Percentiles rank a stretch among this genome's conserved stretches.
Conservation (phyloP, 2,888 invertebrate genomes). For the Busseola fusca region DNA sequence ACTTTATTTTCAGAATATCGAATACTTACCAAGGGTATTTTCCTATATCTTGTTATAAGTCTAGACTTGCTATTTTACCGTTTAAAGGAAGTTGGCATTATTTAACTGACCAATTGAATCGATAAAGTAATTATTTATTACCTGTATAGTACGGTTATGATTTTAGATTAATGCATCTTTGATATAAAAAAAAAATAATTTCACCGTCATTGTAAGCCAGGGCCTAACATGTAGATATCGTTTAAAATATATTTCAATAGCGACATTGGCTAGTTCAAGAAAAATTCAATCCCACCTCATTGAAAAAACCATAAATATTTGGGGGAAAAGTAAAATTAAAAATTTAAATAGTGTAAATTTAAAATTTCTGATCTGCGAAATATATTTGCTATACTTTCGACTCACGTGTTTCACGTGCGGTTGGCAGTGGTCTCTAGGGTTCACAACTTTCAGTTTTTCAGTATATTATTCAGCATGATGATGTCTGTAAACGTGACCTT, state of each 20-base stretch:
- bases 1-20: slow-evolving; percentile 40
- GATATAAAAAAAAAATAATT: background rate
- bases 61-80: background rate
- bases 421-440: slow-evolving; percentile 42
- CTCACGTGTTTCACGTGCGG: slow-evolving; percentile 66
- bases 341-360: slow-evolving; percentile 53
- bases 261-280: slow-evolving; percentile 22
- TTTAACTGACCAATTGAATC: background rate
- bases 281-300: slow-evolving; percentile 41
- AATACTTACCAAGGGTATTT: slow-evolving; percentile 21
- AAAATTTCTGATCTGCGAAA: slow-evolving; percentile 51
- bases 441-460: slow-evolving; percentile 17
- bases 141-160: background rate
- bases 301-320: slow-evolving; percentile 42
- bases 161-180: background rate
- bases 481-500: background rate
- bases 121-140: background rate
- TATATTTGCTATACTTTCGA: slow-evolving; percentile 54
- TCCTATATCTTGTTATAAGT: background rate
- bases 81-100: background rate
- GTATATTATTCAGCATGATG: background rate
- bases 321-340: slow-evolving; percentile 48
- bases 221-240: background rate
- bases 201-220: slow-evolving; percentile 1
- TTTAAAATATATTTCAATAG: slow-evolving; percentile 6